Evolutionary conservation across 2,113 vertebrate genomes (phyloP).

Genomic region (Cebus imitator): DNA sequence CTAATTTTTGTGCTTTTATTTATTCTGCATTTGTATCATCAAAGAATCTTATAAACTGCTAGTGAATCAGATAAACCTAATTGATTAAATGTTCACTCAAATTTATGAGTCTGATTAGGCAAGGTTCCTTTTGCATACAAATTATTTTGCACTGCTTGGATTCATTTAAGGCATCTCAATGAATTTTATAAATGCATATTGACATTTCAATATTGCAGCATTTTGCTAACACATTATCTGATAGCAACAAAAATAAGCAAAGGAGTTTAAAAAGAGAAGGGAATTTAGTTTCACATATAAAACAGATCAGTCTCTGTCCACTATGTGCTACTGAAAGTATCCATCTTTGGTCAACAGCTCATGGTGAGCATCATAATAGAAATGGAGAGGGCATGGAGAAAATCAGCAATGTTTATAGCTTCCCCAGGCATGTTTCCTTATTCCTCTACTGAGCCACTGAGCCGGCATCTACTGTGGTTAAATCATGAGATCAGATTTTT

Average conservation of each 20-base stretch:
- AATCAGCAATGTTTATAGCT: not conserved
- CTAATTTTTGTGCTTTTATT: slow-evolving; percentile 60
- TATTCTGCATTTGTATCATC: slow-evolving; percentile 71
- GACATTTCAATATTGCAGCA: slow-evolving; percentile 78
- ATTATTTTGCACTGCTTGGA: slow-evolving; percentile 59
- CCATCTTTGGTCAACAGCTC: not conserved
- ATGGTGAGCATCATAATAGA: not conserved
- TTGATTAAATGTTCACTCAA: slow-evolving; percentile 79
- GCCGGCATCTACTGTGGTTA: not conserved
- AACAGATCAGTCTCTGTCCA: not conserved
- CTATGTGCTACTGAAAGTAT: not conserved
- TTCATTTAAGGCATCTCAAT: slow-evolving; percentile 65
- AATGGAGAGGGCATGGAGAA: not conserved
- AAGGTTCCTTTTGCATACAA: slow-evolving; percentile 75
- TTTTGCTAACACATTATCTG: slow-evolving; percentile 70
- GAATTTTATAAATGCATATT: slow-evolving; percentile 69
- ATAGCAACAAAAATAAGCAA: slow-evolving; percentile 73
- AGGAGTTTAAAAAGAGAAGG: slow-evolving; percentile 40
- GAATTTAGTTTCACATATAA: slow-evolving; percentile 50
- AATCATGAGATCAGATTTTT: not conserved
- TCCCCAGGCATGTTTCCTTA: rapidly evolving
- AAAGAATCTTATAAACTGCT: slow-evolving; percentile 69
- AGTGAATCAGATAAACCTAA: slow-evolving; percentile 75
- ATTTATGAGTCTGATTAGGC: slow-evolving; percentile 79
- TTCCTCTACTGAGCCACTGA: not conserved